Evolutionary conservation across 2,797 vertebrate genomes (phyloP).

Genomic region (Antrozous pallidus): DNA sequence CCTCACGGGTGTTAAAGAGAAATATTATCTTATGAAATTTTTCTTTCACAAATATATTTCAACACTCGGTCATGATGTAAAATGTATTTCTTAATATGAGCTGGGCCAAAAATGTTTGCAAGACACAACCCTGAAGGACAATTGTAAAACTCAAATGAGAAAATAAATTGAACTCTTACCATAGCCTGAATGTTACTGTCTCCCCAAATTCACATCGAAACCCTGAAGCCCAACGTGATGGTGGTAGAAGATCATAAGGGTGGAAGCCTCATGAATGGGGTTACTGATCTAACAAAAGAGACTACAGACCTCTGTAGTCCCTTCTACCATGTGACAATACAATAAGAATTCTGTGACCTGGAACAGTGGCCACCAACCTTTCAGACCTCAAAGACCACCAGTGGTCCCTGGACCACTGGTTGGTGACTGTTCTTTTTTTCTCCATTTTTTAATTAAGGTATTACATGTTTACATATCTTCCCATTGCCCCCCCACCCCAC

Average conservation of each 20-base stretch:
- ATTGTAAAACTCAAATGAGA: background rate
- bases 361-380: too few species aligned
- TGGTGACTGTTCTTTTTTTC: too few species aligned
- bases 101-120: background rate
- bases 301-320: background rate
- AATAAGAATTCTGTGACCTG: background rate
- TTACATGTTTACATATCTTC: too few species aligned
- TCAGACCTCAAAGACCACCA: too few species aligned
- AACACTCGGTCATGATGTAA: background rate
- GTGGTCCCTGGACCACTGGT: too few species aligned
- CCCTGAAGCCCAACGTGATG: background rate
- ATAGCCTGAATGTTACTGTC: background rate
- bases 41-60: background rate
- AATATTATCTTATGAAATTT: background rate
- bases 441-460: too few species aligned
- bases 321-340: background rate
- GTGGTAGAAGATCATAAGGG: background rate
- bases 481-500: too few species aligned
- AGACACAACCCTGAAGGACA: background rate
- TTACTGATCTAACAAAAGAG: background rate
- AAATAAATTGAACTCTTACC: background rate
- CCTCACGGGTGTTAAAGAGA: background rate
- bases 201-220: background rate
- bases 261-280: background rate
- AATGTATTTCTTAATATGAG: slow-evolving; percentile 24